Evolutionary conservation across 2,797 vertebrate species (phyloP).

Genomic region (Syngnathus acus): DNA sequence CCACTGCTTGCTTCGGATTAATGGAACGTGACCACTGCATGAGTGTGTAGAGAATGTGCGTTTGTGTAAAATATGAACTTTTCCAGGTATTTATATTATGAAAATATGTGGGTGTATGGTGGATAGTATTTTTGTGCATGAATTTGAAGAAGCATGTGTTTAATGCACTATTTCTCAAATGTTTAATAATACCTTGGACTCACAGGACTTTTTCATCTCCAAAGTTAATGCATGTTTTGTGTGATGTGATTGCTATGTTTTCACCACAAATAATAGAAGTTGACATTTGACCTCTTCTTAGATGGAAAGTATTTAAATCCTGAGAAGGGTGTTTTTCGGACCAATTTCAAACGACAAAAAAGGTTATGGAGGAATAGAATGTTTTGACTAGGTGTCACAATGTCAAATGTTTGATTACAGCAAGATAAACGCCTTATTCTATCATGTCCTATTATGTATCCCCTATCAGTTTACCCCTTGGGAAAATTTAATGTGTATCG

Average conservation of each 20-base stretch:
- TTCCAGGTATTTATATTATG: not conserved
- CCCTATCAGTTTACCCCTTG: slow-evolving; percentile 3
- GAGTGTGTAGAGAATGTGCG: not conserved
- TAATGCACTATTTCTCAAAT: not conserved
- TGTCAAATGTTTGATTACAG: slow-evolving; percentile 2
- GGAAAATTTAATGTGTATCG: slow-evolving; percentile 38
- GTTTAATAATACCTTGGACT: not conserved
- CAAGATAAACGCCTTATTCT: slow-evolving; percentile 7
- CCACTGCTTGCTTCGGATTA: slow-evolving; percentile 55
- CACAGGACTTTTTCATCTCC: not conserved
- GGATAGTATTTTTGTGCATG: not conserved
- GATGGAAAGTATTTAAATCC: not conserved
- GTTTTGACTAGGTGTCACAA: not conserved
- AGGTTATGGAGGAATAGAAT: not conserved
- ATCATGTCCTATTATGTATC: not conserved
- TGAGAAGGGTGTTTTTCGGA: not conserved
- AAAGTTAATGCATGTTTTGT: not conserved
- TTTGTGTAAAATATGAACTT: not conserved
- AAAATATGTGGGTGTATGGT: not conserved
- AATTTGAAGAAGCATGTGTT: not conserved
- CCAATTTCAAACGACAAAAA: not conserved
- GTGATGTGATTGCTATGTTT: not conserved
- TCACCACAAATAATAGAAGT: slow-evolving; percentile 10
- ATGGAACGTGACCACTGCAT: slow-evolving; percentile 62
- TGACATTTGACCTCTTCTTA: not conserved